A percentile compares a stretch with the other conserved stretches of the same genome.
Evolutionary conservation across 2,888 invertebrate genomes (phyloP).

Genomic region (Drosophila affinis): DNA sequence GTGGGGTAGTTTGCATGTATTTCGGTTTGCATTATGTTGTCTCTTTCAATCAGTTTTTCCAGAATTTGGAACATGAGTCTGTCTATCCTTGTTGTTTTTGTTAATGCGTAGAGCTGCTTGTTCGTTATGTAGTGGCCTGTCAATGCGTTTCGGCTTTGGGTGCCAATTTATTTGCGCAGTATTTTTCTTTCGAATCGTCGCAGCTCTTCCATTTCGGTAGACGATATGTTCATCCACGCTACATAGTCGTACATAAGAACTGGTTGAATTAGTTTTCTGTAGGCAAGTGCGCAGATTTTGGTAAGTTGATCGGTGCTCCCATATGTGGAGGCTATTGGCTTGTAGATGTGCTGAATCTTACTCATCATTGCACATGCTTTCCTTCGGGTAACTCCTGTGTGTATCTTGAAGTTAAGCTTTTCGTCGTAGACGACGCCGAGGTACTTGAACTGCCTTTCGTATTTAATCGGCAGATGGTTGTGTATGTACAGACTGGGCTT

Average conservation of each 20-base stretch:
- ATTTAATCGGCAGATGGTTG: neutral
- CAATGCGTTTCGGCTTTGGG: neutral
- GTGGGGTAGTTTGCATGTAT: neutral
- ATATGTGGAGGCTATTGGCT: neutral
- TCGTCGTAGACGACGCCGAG: neutral
- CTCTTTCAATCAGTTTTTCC: neutral
- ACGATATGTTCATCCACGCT: constrained; percentile 11
- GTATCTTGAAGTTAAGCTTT: neutral
- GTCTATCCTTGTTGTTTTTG: constrained; percentile 2
- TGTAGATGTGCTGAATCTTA: neutral
- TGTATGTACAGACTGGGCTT: neutral
- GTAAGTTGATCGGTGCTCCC: neutral
- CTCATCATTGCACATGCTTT: neutral
- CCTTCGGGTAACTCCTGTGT: neutral
- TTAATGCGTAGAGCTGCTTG: neutral
- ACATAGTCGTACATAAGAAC: constrained; percentile 8
- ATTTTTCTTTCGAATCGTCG: constrained; percentile 6
- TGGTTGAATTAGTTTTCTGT: neutral
- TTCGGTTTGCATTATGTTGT: neutral
- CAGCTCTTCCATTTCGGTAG: constrained; percentile 2
- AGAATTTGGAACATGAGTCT: constrained; percentile 10
- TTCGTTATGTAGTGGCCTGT: constrained; percentile 1
- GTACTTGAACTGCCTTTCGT: neutral
- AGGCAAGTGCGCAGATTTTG: neutral
- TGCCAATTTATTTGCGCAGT: neutral